phyloP scores from a whole-genome alignment of 2,113 vertebrate genomes.

The Psittacara wagleri region DNA sequence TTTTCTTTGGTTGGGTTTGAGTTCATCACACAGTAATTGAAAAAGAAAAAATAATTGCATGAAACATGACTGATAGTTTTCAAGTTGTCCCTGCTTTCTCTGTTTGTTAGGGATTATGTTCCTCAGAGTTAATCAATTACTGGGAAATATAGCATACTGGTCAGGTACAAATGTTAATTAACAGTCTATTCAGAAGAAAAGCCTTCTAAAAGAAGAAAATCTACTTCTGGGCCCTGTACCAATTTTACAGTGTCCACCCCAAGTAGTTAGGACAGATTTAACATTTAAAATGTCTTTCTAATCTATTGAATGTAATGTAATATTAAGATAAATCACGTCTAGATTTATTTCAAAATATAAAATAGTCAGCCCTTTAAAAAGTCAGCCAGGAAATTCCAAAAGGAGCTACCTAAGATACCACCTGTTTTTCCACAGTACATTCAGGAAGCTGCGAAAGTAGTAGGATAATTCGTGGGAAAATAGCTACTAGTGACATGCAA shows the following conservation, averaged over 20 bases:
- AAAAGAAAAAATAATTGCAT: neutral
- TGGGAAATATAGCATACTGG: neutral
- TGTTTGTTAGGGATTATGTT: neutral
- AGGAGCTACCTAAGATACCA: neutral
- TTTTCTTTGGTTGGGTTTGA: neutral
- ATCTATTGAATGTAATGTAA: neutral
- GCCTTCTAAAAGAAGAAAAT: neutral
- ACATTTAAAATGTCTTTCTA: neutral
- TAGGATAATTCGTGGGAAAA: neutral
- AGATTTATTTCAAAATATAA: neutral
- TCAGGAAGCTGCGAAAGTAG: neutral
- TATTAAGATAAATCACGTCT: neutral
- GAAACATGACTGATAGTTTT: neutral
- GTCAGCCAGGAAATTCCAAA: neutral
- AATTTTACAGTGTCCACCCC: neutral
- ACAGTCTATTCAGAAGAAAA: neutral
- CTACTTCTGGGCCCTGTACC: neutral
- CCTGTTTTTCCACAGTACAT: neutral
- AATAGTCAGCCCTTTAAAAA: neutral
- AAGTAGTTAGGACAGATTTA: neutral
- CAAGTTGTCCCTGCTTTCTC: neutral
- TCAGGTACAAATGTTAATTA: neutral
- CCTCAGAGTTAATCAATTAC: neutral
- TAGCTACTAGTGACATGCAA: neutral
- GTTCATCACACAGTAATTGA: neutral